Evolutionary conservation across 1,140 invertebrate species (phyloP).

Genomic region (Neodiprion fabricii): DNA sequence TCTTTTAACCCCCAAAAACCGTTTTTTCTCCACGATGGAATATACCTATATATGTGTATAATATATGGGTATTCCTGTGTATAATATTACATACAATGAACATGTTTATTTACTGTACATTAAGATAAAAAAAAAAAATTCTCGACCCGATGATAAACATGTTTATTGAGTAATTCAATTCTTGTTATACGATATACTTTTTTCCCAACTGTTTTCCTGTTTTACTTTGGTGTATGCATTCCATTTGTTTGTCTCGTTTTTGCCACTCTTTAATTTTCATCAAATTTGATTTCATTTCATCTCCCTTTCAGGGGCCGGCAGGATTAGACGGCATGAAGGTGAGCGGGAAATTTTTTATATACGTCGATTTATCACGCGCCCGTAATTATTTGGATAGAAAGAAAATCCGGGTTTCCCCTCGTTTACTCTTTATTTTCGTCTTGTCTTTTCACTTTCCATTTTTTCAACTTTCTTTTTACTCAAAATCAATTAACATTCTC

Average conservation of each 20-base stretch:
- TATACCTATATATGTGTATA: neutral
- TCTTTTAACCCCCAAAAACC: neutral
- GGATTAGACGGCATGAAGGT: conserved; percentile 75
- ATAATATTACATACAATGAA: neutral
- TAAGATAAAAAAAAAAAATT: neutral
- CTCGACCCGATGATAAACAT: neutral
- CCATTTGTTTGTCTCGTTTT: conserved; percentile 19
- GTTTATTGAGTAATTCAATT: neutral
- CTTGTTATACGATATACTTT: conserved; percentile 32
- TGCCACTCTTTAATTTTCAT: conserved; percentile 34
- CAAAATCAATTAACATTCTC: too few relatives aligned
- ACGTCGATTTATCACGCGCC: neutral
- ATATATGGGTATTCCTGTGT: neutral
- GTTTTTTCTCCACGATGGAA: neutral
- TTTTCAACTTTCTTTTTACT: too few relatives aligned
- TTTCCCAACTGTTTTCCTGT: conserved; percentile 16
- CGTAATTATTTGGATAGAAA: conserved; percentile 18
- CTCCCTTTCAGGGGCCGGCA: conserved; percentile 67
- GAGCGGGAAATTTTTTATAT: conserved; percentile 41
- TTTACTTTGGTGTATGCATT: conserved; percentile 27
- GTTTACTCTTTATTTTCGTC: too few relatives aligned
- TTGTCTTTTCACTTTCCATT: too few relatives aligned
- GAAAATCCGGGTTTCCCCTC: too few relatives aligned
- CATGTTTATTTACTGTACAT: too few relatives aligned
- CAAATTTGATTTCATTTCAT: conserved; percentile 58